Percentiles rank a stretch among this genome's conserved stretches.
phyloP scores from a whole-genome alignment of 1,140 invertebrate species.

The Drosophila asahinai region DNA sequence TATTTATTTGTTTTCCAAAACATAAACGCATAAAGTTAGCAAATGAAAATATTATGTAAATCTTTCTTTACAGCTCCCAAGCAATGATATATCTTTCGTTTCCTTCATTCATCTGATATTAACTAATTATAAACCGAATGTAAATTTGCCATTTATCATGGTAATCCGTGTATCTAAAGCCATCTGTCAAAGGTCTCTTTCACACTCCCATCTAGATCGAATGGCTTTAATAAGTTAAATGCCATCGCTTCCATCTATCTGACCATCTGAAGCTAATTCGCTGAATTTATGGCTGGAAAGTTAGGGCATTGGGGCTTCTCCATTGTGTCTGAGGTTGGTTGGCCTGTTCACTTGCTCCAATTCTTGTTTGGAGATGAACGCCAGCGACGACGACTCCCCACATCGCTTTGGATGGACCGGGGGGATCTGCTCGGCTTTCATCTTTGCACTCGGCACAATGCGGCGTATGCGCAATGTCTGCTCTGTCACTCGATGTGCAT shows the following conservation, averaged over 20 bases:
- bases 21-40: background rate
- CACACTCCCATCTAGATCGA: conserved; percentile 22
- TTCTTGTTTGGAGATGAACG: conserved; percentile 38
- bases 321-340: conserved; percentile 8
- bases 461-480: conserved; percentile 78
- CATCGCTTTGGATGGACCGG: background rate
- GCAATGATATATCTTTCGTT: conserved; percentile 1
- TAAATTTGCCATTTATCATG: conserved; percentile 21
- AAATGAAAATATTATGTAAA: background rate
- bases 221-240: conserved; percentile 1
- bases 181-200: conserved; percentile 15
- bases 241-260: conserved; percentile 4
- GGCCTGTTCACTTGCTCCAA: conserved; percentile 25
- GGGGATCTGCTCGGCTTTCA: conserved; percentile 41
- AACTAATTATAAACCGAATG: conserved; percentile 17
- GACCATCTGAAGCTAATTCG: conserved; percentile 9
- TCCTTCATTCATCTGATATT: conserved; percentile 18
- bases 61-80: background rate
- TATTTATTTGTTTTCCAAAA: background rate
- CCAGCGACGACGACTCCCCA: conserved; percentile 22
- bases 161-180: conserved; percentile 20
- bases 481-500: conserved; percentile 82
- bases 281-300: conserved; percentile 33
- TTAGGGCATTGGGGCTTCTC: conserved; percentile 37
- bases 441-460: conserved; percentile 64